These are phyloP conservation scores for Sternotherus odoratus DNA, from an alignment of 2,797 vertebrate species.

Conservation along the genomic window DNA sequence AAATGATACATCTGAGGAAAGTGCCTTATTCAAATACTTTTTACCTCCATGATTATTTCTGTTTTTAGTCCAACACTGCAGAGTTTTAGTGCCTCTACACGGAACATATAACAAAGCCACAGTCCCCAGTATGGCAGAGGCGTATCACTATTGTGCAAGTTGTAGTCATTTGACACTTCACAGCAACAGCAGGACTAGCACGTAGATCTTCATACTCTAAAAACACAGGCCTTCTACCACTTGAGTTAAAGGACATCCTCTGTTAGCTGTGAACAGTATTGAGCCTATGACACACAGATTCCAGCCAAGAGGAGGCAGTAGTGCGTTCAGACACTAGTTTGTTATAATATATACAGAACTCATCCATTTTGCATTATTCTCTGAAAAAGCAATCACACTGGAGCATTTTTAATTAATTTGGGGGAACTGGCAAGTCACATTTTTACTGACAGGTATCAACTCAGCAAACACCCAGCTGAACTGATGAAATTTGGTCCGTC, in stretches of 20 bases:
- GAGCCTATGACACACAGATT: background rate
- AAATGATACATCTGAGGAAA: rapidly evolving
- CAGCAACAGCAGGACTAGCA: background rate
- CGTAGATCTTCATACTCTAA: background rate
- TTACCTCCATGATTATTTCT: background rate
- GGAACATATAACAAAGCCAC: background rate
- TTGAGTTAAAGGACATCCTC: background rate
- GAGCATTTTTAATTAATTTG: background rate
- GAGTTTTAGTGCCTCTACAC: background rate
- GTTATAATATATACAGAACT: rapidly evolving
- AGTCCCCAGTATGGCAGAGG: background rate
- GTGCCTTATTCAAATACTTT: background rate
- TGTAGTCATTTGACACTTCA: background rate
- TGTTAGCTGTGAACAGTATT: background rate
- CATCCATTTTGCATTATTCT: background rate
- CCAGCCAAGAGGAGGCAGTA: background rate
- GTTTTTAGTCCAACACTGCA: background rate
- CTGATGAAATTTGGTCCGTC: background rate
- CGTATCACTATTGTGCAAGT: background rate
- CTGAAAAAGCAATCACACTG: rapidly evolving
- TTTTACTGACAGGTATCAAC: background rate
- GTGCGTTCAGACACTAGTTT: background rate
- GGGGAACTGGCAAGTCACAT: background rate
- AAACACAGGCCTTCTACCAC: background rate
- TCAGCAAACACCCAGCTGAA: background rate